Evolutionary conservation across 2,888 invertebrate genomes (phyloP).

Genomic region (Periphyllus acericola): DNA sequence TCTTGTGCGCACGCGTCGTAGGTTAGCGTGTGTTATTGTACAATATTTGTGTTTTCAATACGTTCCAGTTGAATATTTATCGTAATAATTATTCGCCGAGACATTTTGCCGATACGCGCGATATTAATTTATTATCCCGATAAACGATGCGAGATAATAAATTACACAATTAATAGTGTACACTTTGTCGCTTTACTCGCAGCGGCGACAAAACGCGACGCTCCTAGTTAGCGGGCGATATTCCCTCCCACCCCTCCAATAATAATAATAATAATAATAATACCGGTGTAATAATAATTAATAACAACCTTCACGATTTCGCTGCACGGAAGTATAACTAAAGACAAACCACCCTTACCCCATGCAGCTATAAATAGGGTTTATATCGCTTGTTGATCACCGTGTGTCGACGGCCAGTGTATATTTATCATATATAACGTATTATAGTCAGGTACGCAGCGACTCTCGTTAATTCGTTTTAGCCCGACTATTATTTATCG

Average conservation of each 20-base stretch:
- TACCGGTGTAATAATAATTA: constrained; percentile 14
- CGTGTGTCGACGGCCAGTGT: not conserved
- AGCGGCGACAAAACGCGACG: not conserved
- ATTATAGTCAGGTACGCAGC: not conserved
- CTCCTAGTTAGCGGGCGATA: not conserved
- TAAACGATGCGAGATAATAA: not conserved
- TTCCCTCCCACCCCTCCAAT: too few relatives aligned
- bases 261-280: not conserved
- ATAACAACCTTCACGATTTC: not conserved
- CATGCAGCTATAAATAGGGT: constrained; percentile 5
- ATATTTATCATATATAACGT: not conserved
- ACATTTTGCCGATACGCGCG: not conserved
- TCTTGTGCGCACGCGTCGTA: not conserved
- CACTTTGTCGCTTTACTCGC: not conserved
- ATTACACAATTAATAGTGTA: not conserved
- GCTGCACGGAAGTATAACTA: not conserved
- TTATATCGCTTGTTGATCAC: constrained; percentile 25
- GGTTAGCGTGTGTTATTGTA: too few relatives aligned
- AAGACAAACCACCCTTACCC: not conserved
- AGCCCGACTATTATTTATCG: not conserved
- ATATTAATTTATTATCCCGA: not conserved
- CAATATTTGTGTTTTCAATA: not conserved
- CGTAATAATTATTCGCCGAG: not conserved
- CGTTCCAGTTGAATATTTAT: not conserved
- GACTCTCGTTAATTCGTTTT: constrained; percentile 5